Conservation (phyloP, 1,140 invertebrate genomes). For the Mamestra configurata region DNA sequence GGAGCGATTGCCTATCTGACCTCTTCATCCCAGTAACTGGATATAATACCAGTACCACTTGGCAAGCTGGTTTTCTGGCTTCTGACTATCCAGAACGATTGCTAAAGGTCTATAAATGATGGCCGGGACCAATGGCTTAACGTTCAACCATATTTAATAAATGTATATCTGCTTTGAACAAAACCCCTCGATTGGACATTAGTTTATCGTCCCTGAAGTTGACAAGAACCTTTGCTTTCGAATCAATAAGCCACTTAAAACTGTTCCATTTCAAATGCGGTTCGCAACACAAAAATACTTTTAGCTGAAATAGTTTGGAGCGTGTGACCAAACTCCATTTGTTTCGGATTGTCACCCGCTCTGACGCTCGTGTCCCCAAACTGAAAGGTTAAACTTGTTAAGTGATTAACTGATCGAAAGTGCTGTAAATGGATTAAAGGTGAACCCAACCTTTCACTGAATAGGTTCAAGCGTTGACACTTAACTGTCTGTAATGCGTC, state of each 20-base stretch:
- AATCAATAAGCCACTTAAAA: conserved; percentile 5
- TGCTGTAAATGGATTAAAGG: conserved; percentile 47
- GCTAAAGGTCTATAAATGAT: too few species aligned
- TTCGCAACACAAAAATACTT: conserved; percentile 3
- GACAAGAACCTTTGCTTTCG: not conserved
- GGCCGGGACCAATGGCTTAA: too few species aligned
- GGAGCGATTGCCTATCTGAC: too few species aligned
- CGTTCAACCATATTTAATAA: too few species aligned
- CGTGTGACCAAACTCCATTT: conserved; percentile 23
- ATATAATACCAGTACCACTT: too few species aligned
- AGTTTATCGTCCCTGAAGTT: not conserved
- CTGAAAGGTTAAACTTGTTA: conserved; percentile 41
- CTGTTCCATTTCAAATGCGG: not conserved
- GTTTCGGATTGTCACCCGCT: conserved; percentile 8
- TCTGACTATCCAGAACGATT: too few species aligned
- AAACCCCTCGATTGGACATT: too few species aligned
- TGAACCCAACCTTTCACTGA: conserved; percentile 32
- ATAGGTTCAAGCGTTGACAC: conserved; percentile 13
- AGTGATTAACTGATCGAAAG: conserved; percentile 42
- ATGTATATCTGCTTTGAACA: too few species aligned
- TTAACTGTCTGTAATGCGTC: conserved; percentile 22
- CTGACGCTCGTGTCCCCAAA: not conserved
- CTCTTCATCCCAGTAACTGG: too few species aligned
- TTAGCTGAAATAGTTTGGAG: not conserved
- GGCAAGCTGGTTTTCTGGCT: too few species aligned